Base-by-base conservation (phyloP, 2,113 vertebrate genomes). In the Petromus typicus region DNA sequence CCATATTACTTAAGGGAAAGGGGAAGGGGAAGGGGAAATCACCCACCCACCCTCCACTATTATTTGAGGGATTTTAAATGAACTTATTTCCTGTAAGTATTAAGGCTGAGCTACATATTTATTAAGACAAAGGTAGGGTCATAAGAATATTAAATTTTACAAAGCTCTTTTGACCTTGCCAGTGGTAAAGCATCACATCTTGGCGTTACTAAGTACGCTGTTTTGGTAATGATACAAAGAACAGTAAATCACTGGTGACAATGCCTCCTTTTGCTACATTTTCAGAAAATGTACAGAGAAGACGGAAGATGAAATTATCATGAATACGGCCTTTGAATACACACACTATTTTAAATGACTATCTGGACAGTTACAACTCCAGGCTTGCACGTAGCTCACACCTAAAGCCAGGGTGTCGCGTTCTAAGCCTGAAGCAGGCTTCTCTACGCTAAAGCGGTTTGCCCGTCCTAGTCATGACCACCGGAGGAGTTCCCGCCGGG, bases 401-500 rank as follows among this genome's bases (percentile, higher is more conserved):
- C 80, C 61, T 75, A 67, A 25, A 89, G 67, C 7, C 79, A 66
- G 1, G 54, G 48, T 79, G 71, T 51, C 79, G 51, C 23, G 13
- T 40, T 34, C 76, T 8, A n/a, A 64, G n/a, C 83, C 86, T 93
- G 86, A 27, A 86, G 27, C 5, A 45, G 56, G 86, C 79, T 96
- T 92, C 91, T 76, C 93, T 3, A 34, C 51, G 84, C 2, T 54
- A 85, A 78, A 81, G 34, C 79, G 56, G 59, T 61, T 63, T 25
- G 80, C 59, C 43, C 87, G 87, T 93, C 95, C 93, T 0, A 13
- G 78, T 93, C 90, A 85, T 14, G 17, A 67, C 92, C 92, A 32
- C 83, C 22, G 89, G 32, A 96, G 73, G 61, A 85, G 59, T 89
- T 93, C 87, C 97, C 93, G 94, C 96, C 17, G 30, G 64, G 78